Base-by-base conservation (phyloP, 2,797 vertebrate genomes). In the Neostethus bicornis region DNA sequence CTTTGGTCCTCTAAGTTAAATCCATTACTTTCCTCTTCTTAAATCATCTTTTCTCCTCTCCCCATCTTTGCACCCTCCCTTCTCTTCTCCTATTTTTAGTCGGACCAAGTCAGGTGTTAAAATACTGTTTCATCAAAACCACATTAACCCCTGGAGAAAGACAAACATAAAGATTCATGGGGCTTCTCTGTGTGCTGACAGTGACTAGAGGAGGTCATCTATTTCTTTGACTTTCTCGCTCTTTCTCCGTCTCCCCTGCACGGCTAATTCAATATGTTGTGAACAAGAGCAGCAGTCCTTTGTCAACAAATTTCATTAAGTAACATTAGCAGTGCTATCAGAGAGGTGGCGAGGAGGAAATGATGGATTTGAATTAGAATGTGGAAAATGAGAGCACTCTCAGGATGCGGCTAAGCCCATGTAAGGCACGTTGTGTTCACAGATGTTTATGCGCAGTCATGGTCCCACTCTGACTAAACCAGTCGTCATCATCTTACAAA, bases 101-200 rank as follows among this genome's bases (percentile, higher is more conserved):
- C 54, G 49, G n/a, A 61, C 56, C 37, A 50, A 70, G 70, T 73
- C 79, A 72, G 67, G 70, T 84, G 82, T 83, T 83, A 83, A 85
- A 79, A 75, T 73, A 79, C 63, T 75, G 71, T 85, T 86, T 85
- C 80, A 84, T 87, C 77, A 84, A 85, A 85, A 79, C 51, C 83
- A 79, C 77, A 85, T 86, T 83, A 86, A 85, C 85, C 83, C 73
- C 70, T 45, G 77, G 61, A 75, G 79, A 80, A 69, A 73, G 73
- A 70, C 78, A 78, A 75, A 80, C 73, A 77, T 79, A 73, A 83
- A 88, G 83, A 88, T 88, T 87, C 76, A 84, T 78, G 65, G 80
- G 52, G 49, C 45, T 65, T 67, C 58, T 74, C 56, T n/a, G 37
- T 62, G 64, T 70, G 65, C 66, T 66, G 80, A 79, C 83, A 75